These are phyloP conservation scores for Zosterops hypoxanthus DNA, from an alignment of 2,113 vertebrate species.

Conservation along the genomic window DNA sequence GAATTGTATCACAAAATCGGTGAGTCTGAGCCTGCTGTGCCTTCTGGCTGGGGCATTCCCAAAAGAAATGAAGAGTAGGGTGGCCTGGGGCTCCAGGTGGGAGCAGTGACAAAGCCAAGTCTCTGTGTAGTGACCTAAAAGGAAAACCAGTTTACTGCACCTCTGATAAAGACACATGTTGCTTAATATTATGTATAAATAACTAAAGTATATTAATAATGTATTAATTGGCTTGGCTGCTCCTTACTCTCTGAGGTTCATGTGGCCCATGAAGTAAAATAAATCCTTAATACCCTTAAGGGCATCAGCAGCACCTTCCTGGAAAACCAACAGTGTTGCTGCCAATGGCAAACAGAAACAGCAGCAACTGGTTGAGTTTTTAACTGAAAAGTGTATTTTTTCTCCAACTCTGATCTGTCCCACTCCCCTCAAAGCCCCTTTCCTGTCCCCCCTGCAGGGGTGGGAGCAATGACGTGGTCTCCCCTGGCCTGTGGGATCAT, in stretches of 20 bases:
- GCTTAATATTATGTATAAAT: background rate
- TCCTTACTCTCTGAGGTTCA: background rate
- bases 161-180: background rate
- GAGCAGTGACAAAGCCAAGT: background rate
- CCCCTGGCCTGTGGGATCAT: slow-evolving; percentile 97
- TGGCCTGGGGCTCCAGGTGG: background rate
- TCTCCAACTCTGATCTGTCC: background rate
- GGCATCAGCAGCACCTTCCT: background rate
- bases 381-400: rapidly evolving
- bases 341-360: background rate
- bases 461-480: slow-evolving; percentile 98
- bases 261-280: background rate
- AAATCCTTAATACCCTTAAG: background rate
- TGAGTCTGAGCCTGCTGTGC: slow-evolving; percentile 33
- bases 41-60: rapidly evolving
- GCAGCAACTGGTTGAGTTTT: background rate
- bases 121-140: rapidly evolving
- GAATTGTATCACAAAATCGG: slow-evolving; percentile 98
- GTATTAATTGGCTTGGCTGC: background rate
- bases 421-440: background rate
- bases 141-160: background rate
- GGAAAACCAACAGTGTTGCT: background rate
- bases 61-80: background rate
- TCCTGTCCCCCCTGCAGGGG: slow-evolving; percentile 73
- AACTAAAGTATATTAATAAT: background rate